These are phyloP conservation scores for Hypsopygia costalis DNA, from an alignment of 2,888 invertebrate species.

Conservation along the genomic window DNA sequence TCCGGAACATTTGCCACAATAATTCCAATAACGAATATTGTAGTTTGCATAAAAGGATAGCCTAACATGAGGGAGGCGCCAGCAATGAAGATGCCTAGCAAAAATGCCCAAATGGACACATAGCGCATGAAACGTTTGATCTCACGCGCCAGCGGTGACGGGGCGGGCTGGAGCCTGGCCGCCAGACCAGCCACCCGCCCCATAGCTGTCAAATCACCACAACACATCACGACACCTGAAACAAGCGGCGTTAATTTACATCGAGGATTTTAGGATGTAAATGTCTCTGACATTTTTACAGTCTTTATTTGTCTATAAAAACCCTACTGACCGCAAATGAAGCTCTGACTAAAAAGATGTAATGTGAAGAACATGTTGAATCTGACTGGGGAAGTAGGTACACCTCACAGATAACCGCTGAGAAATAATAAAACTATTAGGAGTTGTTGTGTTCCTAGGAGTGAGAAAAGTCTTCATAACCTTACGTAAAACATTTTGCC, in stretches of 20 bases:
- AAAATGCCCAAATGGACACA: constrained; percentile 95
- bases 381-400: too few relatives aligned
- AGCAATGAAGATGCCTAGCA: constrained; percentile 96
- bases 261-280: too few relatives aligned
- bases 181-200: constrained; percentile 96
- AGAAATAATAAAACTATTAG: too few relatives aligned
- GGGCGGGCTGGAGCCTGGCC: constrained; percentile 93
- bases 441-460: too few relatives aligned
- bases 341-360: too few relatives aligned
- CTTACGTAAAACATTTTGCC: too few relatives aligned
- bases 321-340: too few relatives aligned
- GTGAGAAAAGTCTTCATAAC: too few relatives aligned
- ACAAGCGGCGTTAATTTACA: constrained; percentile 7
- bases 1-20: constrained; percentile 99
- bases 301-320: too few relatives aligned
- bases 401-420: too few relatives aligned
- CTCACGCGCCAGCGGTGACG: constrained; percentile 98
- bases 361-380: too few relatives aligned
- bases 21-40: constrained; percentile 97
- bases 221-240: constrained; percentile 89
- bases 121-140: constrained; percentile 98
- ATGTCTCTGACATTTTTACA: too few relatives aligned
- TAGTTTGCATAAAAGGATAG: constrained; percentile 98
- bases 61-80: constrained; percentile 95
- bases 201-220: constrained; percentile 90